Percentiles rank a stretch among this genome's conserved stretches.
These are phyloP conservation scores for Macropus fuliginosus DNA, from an alignment of 2,797 vertebrate genomes.

Conservation along the genomic window DNA sequence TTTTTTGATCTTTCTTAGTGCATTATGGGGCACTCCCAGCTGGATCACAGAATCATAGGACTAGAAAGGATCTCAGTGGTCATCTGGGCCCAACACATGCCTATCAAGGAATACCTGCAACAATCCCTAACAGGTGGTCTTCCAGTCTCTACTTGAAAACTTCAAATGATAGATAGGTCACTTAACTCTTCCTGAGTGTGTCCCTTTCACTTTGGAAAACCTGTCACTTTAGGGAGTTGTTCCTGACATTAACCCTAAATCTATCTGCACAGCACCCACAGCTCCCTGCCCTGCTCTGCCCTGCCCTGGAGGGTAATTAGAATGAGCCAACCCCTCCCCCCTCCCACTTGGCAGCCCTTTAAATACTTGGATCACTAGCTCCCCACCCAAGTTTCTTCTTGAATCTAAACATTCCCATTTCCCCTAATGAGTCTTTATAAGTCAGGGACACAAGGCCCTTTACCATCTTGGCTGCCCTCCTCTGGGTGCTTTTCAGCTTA, in stretches of 20 bases:
- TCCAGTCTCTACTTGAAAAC: background rate
- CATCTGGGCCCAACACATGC: too few species aligned
- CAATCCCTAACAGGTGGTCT: background rate
- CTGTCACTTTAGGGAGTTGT: background rate
- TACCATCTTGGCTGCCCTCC: too few species aligned
- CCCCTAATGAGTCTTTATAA: background rate
- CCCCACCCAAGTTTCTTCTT: background rate
- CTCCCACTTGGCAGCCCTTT: background rate
- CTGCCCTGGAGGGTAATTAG: background rate
- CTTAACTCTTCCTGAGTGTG: background rate
- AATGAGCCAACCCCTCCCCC: background rate
- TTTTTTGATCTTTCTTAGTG: background rate
- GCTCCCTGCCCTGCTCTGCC: background rate
- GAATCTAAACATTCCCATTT: background rate
- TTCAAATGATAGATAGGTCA: background rate
- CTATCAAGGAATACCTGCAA: too few species aligned
- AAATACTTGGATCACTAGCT: background rate
- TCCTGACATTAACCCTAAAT: background rate
- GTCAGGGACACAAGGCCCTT: background rate
- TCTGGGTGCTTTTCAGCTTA: too few species aligned
- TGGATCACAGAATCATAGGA: background rate
- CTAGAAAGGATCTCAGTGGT: too few species aligned
- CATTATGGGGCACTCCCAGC: background rate
- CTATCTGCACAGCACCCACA: background rate
- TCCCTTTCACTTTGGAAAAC: background rate